Evolutionary conservation across 2,888 invertebrate species (phyloP), one percentile per base, ranked within the genome.

Genomic region (Platypus cylindrus): DNA sequence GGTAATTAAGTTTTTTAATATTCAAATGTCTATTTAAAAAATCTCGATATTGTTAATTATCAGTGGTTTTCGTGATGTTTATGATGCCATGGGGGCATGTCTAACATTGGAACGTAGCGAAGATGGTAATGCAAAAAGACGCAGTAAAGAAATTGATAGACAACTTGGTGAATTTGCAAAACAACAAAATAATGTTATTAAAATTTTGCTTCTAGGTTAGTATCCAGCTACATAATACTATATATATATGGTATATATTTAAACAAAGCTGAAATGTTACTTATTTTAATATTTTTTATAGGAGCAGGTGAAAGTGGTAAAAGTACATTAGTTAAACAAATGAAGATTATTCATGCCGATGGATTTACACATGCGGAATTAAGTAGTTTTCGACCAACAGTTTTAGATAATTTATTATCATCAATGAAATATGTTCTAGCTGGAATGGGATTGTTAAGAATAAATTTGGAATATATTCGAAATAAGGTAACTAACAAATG

Each of bases 271-370:
- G 25, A 9, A 25, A 27, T 13, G 15, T 27, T 8, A 8, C 9
- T 13, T 27, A 8, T 12, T 4, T 27, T 4, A 30, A 34, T 33
- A 33, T 26, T 32, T 30, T 17, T 44, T 50, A 27, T 43, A 71
- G 75, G 75, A 35, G 73, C 75, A 40, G 75, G 74, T 7, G 75
- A 76, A 54, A 74, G 74, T 59, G 75, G 75, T 3, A 76, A 76
- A 59, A 74, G 74, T 51, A 76, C 75, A 13, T 54, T 75, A 41
- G 75, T 76, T 3, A 75, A 75, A 51, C 75, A 76, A 60, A 75
- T 76, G 74, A 75, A 75, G 56, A 75, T 76, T 34, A 75, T 76
- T 37, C 75, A 76, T 52, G 71, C 71, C 35, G 72, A 74, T 56
- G 75, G 75, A 9, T 76, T 75, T 52, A 71, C 73, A 3, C 56